Base-by-base conservation (phyloP, 2,113 vertebrate genomes). In the Pachyramphus minor region DNA sequence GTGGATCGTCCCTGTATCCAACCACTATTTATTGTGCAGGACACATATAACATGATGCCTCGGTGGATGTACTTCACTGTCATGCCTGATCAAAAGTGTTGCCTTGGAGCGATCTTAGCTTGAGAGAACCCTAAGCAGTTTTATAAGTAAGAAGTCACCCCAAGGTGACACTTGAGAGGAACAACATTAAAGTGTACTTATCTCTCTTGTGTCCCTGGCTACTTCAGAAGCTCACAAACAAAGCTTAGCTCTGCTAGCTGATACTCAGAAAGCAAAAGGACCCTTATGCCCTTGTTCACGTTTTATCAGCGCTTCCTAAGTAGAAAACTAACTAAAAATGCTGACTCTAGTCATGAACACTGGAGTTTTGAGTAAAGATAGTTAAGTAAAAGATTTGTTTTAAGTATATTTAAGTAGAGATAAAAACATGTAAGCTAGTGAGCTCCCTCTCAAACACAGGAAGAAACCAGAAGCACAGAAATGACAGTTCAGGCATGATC, bases 141-240 rank as follows among this genome's bases (percentile, higher is more conserved):
- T 74, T 60, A 12, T 78, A 83, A 96, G 75, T 52, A 94, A 83
- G 85, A 88, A 91, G 83, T 89, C 88, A 92, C 73, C 82, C 42
- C 83, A 95, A 91, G 84, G 93, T 95, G 91, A 94, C 89, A 84
- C 87, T 91, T 95, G 58, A 96, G 74, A 95, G 62, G 77, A 93
- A 45, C 15, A 77, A 62, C 82, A 90, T 84, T 77, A 84, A 96
- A 94, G 88, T 33, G 11, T 44, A 60, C 58, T 92, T 68, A 74
- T 88, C 42, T 94, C 87, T 93, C 82, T 53, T 69, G 83, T 86
- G 83, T 90, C 76, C 55, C 83, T 78, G 92, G 88, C 85, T 92
- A 93, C 73, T 93, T 95, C 85, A 94, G 93, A 93, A 88, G 49
- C 76, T 78, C 41, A 49, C 83, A 93, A 85, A 87, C 25, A 93